Evolutionary conservation across 37 sponge, comb jelly and placozoan species (phyloP).

Genomic region (Axinella damicornis): DNA sequence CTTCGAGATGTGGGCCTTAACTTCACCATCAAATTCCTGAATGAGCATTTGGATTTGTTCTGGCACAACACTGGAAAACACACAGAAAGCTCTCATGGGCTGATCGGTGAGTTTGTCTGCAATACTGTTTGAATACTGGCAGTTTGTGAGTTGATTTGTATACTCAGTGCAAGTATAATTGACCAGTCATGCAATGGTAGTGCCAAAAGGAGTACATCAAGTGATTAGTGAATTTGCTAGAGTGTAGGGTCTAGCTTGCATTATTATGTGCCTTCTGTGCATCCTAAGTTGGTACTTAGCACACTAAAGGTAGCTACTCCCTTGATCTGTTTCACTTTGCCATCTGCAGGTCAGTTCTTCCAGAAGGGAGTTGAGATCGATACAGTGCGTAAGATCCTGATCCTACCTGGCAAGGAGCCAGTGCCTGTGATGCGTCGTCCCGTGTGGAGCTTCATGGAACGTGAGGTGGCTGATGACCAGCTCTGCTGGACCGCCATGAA

Average conservation of each 20-base stretch:
- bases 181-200: too few species aligned
- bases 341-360: constrained; percentile 59
- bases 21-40: constrained; percentile 44
- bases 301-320: too few species aligned
- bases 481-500: constrained; percentile 63
- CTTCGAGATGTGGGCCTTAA: constrained; percentile 18
- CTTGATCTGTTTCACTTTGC: neutral
- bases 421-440: constrained; percentile 40
- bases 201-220: too few species aligned
- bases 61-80: constrained; percentile 59
- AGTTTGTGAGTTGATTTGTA: too few species aligned
- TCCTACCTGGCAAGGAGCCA: constrained; percentile 47
- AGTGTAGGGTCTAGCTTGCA: too few species aligned
- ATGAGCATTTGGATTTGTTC: constrained; percentile 40
- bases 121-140: neutral
- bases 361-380: constrained; percentile 47
- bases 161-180: too few species aligned
- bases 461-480: constrained; percentile 18
- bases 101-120: constrained; percentile 23
- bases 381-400: constrained; percentile 32
- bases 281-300: too few species aligned
- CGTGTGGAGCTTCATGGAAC: constrained; percentile 53
- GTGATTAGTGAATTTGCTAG: too few species aligned
- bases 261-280: too few species aligned
- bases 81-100: constrained; percentile 25